Base-by-base conservation (phyloP, 2,797 vertebrate species). In the Hemibagrus guttatus region DNA sequence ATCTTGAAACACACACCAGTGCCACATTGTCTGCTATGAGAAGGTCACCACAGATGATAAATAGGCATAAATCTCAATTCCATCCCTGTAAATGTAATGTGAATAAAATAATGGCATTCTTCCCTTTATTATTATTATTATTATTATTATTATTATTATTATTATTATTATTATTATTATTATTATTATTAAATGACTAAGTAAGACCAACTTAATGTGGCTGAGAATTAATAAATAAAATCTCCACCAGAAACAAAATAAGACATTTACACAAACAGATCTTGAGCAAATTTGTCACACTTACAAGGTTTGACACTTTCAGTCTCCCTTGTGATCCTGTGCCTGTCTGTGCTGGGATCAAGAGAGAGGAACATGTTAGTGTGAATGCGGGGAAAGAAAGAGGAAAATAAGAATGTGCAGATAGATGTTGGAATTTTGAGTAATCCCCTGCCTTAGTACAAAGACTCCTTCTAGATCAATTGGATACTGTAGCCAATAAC, bases 401-500 rank as follows among this genome's bases (percentile, higher is more conserved):
- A 28, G 28, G 31, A 58, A 64, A 68, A 56, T 58, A 74, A 46
- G 69, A 68, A 28, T 71, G 79, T 64, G 92, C 93, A 91, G 93
- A 93, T 56, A 92, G 91, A 87, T 90, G 92, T 91, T 91, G 91
- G 90, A 93, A 92, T 92, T 39, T 85, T 68, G 89, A 92, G 90
- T 92, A 91, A 94, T 93, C 93, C 93, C 93, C 83, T 86, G 90
- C 88, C 88, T 91, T 93, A 94, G 94, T 93, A 94, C 84, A 84
- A 80, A 86, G 88, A 88, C 86, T 91, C 85, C 91, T 93, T 93
- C 83, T 91, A 92, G 89, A 94, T 93, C 92, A 93, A 90, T 79
- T 84, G 87, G 88, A 92, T 23, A 83, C 88, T 90, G 87, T 81
- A 83, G 54, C 81, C 91, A 91, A 92, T 93, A 90, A 93, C 84